Base-by-base conservation (phyloP, 2,797 vertebrate species). In the Enteromius treurensis region DNA sequence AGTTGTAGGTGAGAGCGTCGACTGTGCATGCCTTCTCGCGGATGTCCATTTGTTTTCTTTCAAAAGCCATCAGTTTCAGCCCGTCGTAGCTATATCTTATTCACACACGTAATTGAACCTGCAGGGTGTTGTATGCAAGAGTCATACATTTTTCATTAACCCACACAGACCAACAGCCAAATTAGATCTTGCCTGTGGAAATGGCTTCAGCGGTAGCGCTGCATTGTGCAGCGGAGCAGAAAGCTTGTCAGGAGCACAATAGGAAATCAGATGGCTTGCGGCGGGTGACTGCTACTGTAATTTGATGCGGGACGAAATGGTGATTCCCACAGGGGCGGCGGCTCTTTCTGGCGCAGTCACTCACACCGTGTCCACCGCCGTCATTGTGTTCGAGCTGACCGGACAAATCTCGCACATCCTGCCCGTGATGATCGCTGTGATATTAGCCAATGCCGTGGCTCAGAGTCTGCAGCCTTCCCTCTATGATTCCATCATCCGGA, bases 381-480 rank as follows among this genome's bases (percentile, higher is more conserved):
- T 99, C 88, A 99, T 99, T 7, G 97, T 99, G 87, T 99, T 99
- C 0, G 98, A 99, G 93, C 94, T 99, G 92, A 99, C 98, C 0
- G 98, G 98, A 74, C 98, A 99, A 94, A 99, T 99, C 86, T 99
- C 98, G 0, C 98, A 99, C 92, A 99, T 99, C 91, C 93, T 99
- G 84, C 98, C 98, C 0, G 98, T 99, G 90, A 99, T 99, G 98
- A 99, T 99, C 0, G 98, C 98, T 0, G 98, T 99, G 87, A 99
- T 99, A 91, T 93, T 99, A 91, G 98, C 98, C 91, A 99, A 99
- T 0, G 97, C 98, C 0, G 98, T 99, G 64, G 98, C 98, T 42
- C 98, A 99, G 93, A 94, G 97, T 65, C 96, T 99, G 17, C 98
- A 99, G 86, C 98, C 98, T 1, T 99, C 98, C 0, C 96, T 99